These are phyloP conservation scores for Python bivittatus DNA, from an alignment of 2,113 vertebrate genomes.

Conservation along the genomic window DNA sequence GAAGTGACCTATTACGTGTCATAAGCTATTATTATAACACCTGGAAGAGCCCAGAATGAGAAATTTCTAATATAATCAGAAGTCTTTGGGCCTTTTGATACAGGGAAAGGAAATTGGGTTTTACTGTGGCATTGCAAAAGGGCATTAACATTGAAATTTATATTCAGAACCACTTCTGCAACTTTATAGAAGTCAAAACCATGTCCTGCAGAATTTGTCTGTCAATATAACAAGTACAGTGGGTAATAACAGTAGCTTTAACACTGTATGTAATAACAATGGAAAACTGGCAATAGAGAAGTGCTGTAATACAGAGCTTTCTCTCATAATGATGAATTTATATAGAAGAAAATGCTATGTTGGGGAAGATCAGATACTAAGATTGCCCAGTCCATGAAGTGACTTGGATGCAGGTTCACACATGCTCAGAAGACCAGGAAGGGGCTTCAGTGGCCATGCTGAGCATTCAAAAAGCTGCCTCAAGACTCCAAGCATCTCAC, in stretches of 20 bases:
- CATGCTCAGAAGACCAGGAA: neutral
- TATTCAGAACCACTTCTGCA: slow-evolving; percentile 11
- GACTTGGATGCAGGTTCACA: neutral
- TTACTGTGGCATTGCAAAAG: slow-evolving; percentile 15
- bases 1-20: slow-evolving; percentile 41
- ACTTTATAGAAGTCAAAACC: slow-evolving; percentile 20
- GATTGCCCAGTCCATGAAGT: neutral
- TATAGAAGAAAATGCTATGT: slow-evolving; percentile 34
- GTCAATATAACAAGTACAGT: slow-evolving; percentile 46
- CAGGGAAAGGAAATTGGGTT: slow-evolving; percentile 45
- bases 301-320: slow-evolving; percentile 21
- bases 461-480: neutral
- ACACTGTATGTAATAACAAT: slow-evolving; percentile 26
- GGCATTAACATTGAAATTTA: neutral
- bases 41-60: slow-evolving; percentile 35
- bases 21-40: slow-evolving; percentile 6
- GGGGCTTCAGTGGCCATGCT: neutral
- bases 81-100: slow-evolving; percentile 32
- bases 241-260: slow-evolving; percentile 43
- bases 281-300: slow-evolving; percentile 41
- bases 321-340: slow-evolving; percentile 30
- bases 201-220: slow-evolving; percentile 36
- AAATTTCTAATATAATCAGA: slow-evolving; percentile 47
- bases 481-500: neutral
- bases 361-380: slow-evolving; percentile 25